These are phyloP conservation scores for Cecidostiba fungosa DNA, from an alignment of 2,888 invertebrate genomes.

Conservation along the genomic window DNA sequence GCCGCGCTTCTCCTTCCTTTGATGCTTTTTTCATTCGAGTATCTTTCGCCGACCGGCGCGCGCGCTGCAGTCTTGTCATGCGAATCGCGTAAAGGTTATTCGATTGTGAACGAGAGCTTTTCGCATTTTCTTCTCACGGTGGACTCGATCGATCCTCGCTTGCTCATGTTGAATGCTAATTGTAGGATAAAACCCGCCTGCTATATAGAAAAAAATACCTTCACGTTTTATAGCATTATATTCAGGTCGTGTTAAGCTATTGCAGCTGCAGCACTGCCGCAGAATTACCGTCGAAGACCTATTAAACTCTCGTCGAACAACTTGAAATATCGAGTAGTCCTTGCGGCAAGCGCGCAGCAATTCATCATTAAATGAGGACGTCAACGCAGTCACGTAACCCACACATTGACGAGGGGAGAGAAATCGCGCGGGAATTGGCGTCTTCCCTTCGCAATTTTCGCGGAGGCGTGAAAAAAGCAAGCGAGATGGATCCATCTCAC, in stretches of 20 bases:
- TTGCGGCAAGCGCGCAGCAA: background rate
- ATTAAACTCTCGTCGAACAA: conserved; percentile 37
- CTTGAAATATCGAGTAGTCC: conserved; percentile 2
- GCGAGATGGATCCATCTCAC: background rate
- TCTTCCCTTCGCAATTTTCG: background rate
- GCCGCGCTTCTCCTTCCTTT: background rate
- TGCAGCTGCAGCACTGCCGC: background rate
- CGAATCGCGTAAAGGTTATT: background rate
- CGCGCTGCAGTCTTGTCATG: conserved; percentile 1
- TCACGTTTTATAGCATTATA: background rate
- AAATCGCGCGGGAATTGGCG: background rate
- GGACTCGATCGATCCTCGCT: background rate
- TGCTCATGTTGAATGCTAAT: background rate
- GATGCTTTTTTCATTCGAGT: background rate
- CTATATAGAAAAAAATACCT: background rate
- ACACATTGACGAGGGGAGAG: background rate
- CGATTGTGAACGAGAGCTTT: conserved; percentile 1
- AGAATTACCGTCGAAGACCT: background rate
- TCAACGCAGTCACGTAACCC: background rate
- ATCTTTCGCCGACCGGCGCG: background rate
- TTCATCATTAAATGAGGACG: conserved; percentile 19
- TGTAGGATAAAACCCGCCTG: background rate
- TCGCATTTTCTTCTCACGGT: background rate
- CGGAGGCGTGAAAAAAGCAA: background rate
- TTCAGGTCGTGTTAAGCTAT: no score